phyloP scores from a whole-genome alignment of 2,113 vertebrate genomes.

The Peucedramus taeniatus region DNA sequence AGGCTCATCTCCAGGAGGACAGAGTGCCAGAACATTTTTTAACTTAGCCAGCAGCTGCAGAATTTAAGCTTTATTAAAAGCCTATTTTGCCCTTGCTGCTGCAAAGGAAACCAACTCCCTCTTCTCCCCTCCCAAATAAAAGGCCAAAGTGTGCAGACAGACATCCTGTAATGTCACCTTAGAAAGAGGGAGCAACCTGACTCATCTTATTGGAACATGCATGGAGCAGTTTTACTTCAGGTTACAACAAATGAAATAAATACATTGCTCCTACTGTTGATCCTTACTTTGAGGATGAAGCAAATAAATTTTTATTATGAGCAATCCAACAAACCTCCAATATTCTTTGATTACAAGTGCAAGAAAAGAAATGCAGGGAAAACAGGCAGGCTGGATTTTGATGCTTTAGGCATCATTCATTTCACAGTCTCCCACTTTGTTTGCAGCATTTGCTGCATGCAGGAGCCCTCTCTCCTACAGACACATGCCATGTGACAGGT shows the following conservation, averaged over 20 bases:
- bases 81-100: background rate
- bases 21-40: constrained; percentile 13
- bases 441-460: background rate
- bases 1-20: constrained; percentile 29
- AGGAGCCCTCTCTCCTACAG: background rate
- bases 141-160: background rate
- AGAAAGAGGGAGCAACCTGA: background rate
- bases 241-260: background rate
- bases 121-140: background rate
- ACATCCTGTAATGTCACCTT: constrained; percentile 15
- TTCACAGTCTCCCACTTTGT: background rate
- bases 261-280: background rate
- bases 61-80: constrained; percentile 27
- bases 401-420: background rate
- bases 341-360: background rate
- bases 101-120: constrained; percentile 19
- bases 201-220: background rate
- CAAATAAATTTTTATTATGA: background rate
- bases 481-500: rapidly evolving
- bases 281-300: background rate
- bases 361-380: background rate
- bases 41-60: constrained; percentile 33
- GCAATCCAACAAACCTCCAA: background rate
- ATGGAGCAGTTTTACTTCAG: background rate
- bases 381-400: background rate